Base-by-base conservation (phyloP, 2,113 vertebrate species). In the Caretta caretta region DNA sequence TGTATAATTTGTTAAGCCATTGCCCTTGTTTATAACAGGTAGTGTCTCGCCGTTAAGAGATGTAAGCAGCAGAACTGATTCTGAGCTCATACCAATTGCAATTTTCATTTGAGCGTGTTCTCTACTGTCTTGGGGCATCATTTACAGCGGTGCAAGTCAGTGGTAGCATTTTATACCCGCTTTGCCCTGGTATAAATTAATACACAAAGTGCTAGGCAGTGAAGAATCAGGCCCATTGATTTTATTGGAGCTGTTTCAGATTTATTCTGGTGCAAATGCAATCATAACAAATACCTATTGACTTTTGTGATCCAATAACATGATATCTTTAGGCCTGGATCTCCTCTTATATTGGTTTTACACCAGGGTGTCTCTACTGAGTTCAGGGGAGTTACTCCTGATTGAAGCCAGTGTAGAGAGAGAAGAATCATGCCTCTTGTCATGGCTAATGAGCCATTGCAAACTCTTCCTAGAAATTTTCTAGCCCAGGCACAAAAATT, bases 121-220 rank as follows among this genome's bases (percentile, higher is more conserved):
- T 24, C 38, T 75, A 1, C 8, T 75, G 6, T 31, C 22, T 48
- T n/a, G 5, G 1, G 0, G 76, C 3, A 4, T 88, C 0, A 0
- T 3, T 49, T 50, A 51, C 10, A 35, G 49, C 9, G 19, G 49
- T 65, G 6, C 1, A 29, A n/a, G 51, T 22, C 14, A 48, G 54
- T 53, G 25, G 17, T 80, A 46, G 17, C 5, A 31, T 14, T 29
- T 22, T 31, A 56, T 24, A 8, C 3, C 2, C 1, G 1, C 29
- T 38, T 65, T 65, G 46, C 1, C 0, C 20, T 1, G 24, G 19
- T 3, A 6, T 25, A 31, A 90, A 49, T 48, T 17, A 51, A 3
- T 50, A 12, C n/a, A 5, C 27, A 5, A 46, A 22, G 9, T 81
- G 59, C 8, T 51, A 24, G 38, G 4, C 8, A 17, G 29, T 57